Conservation (phyloP, 2,797 vertebrate genomes). For the Gila robusta region DNA sequence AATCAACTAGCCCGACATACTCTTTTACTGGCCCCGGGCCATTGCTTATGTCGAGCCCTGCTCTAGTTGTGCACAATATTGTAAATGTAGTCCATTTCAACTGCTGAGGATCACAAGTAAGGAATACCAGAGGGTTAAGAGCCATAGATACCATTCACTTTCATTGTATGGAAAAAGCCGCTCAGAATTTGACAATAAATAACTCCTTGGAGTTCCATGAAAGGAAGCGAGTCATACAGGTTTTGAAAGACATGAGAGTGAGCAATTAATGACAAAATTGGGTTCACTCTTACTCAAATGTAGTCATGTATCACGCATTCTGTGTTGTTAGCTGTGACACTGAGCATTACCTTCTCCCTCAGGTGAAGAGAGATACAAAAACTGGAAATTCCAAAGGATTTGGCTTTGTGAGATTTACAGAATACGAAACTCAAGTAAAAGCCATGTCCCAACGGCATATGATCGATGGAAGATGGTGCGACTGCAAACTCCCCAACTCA, state of each 20-base stretch:
- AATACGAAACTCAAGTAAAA: slow-evolving; percentile 98
- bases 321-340: not conserved
- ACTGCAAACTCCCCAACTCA: slow-evolving; percentile 98
- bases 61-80: too few species aligned
- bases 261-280: not conserved
- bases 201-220: not conserved
- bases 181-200: not conserved
- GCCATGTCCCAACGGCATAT: slow-evolving; percentile 98
- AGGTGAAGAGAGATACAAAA: slow-evolving; percentile 98
- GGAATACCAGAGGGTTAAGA: not conserved
- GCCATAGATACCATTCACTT: not conserved
- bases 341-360: slow-evolving; percentile 6
- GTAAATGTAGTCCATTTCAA: not conserved
- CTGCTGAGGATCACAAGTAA: not conserved
- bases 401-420: slow-evolving; percentile 97
- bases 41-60: too few species aligned
- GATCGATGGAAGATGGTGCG: slow-evolving; percentile 99
- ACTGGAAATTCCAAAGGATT: slow-evolving; percentile 98
- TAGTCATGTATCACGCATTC: not conserved
- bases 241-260: not conserved
- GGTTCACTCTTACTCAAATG: not conserved
- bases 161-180: not conserved
- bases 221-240: not conserved
- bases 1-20: too few species aligned
- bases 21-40: too few species aligned